A percentile compares a stretch with the other conserved stretches of the same genome.
phyloP scores from a whole-genome alignment of 1,140 invertebrate species.

The Parasteatoda tepidariorum region DNA sequence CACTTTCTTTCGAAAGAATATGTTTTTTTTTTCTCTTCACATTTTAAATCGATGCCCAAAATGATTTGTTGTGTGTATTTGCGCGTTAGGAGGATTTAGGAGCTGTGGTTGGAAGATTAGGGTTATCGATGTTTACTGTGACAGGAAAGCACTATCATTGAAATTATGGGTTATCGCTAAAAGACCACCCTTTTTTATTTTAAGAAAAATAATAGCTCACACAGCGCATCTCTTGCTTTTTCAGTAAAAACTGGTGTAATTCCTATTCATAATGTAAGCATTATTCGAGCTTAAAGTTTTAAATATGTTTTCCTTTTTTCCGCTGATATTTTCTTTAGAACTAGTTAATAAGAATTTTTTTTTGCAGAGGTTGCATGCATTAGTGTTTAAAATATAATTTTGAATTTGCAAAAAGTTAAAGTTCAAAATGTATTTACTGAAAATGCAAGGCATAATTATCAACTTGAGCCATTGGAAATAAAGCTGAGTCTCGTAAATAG shows the following conservation, averaged over 20 bases:
- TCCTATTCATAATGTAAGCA: too few relatives aligned
- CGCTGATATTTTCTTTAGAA: not conserved
- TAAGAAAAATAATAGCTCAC: not conserved
- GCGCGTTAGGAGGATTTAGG: not conserved
- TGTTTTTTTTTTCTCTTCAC: not conserved
- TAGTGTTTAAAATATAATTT: too few relatives aligned
- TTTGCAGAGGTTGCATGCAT: too few relatives aligned
- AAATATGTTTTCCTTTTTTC: not conserved
- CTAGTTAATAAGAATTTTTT: not conserved
- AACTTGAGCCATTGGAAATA: too few relatives aligned
- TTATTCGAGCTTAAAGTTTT: not conserved
- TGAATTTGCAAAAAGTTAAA: too few relatives aligned
- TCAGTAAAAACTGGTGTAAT: not conserved
- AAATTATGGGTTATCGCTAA: conserved; percentile 14
- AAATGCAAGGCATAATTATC: too few relatives aligned
- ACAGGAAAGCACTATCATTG: conserved; percentile 5
- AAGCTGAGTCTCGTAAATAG: too few relatives aligned
- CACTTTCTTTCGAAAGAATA: not conserved
- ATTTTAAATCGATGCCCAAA: not conserved
- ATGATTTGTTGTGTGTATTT: not conserved
- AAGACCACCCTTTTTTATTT: not conserved
- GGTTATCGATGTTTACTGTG: conserved; percentile 19
- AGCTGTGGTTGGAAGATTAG: conserved; percentile 22
- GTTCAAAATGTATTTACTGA: too few relatives aligned
- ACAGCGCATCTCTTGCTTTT: not conserved